phyloP scores from a whole-genome alignment of 1,140 invertebrate genomes.

The Nephotettix cincticeps region DNA sequence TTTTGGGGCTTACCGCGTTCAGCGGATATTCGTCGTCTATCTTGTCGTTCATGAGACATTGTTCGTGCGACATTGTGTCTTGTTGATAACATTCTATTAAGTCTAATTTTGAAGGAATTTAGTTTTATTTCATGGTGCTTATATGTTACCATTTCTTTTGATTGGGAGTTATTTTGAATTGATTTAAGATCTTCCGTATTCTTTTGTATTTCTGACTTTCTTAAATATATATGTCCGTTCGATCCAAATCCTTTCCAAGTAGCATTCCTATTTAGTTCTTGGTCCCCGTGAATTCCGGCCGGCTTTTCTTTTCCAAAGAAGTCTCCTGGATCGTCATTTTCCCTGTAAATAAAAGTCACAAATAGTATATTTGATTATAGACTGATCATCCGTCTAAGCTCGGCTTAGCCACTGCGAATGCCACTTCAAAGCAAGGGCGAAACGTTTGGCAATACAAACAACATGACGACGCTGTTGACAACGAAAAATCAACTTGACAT shows the following conservation, averaged over 20 bases:
- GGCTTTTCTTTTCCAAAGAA: background rate
- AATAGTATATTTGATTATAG: too few relatives aligned
- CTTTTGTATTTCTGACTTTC: background rate
- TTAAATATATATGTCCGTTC: background rate
- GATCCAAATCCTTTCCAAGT: background rate
- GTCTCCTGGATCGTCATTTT: constrained; percentile 4
- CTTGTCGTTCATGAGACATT: background rate
- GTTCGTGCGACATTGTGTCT: background rate
- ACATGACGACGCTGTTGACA: too few relatives aligned
- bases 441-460: too few relatives aligned
- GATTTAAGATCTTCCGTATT: background rate
- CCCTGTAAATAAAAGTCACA: background rate
- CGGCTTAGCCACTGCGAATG: too few relatives aligned
- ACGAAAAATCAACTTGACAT: too few relatives aligned
- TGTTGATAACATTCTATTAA: background rate
- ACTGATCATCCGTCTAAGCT: too few relatives aligned
- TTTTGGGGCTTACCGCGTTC: too few relatives aligned
- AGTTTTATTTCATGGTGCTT: background rate
- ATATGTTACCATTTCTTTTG: background rate
- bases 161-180: background rate
- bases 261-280: background rate
- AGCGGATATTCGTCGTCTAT: too few relatives aligned
- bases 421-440: too few relatives aligned
- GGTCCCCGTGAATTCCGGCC: background rate
- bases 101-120: constrained; percentile 4